These are phyloP conservation scores for Hippocampus zosterae DNA, from an alignment of 2,113 vertebrate genomes.

Conservation along the genomic window DNA sequence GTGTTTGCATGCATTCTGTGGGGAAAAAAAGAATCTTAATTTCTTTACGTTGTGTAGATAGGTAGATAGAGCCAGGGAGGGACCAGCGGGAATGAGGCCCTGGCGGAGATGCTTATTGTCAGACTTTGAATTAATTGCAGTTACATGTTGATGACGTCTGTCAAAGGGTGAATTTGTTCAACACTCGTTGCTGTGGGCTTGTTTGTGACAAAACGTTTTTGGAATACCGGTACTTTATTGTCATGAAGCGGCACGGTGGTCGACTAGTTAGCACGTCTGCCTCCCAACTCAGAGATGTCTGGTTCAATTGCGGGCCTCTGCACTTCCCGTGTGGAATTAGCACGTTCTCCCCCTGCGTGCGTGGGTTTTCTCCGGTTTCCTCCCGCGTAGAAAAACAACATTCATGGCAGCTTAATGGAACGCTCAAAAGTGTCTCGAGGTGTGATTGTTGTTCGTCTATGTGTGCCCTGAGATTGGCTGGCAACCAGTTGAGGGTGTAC, in stretches of 20 bases:
- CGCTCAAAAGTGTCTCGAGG: too few species aligned
- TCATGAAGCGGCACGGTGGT: neutral
- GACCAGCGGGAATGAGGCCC: neutral
- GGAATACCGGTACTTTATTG: neutral
- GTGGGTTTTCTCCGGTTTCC: too few species aligned
- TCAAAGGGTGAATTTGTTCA: neutral
- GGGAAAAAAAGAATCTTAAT: constrained; percentile 38
- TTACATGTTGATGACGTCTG: neutral
- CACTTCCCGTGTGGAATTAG: too few species aligned
- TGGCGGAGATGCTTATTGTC: neutral
- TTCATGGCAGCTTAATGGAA: too few species aligned
- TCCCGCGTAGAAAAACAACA: too few species aligned
- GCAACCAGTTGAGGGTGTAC: too few species aligned
- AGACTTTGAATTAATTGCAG: neutral
- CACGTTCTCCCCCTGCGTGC: too few species aligned
- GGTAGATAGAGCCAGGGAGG: neutral
- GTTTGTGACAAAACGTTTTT: neutral
- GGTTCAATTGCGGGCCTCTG: too few species aligned
- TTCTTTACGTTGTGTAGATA: constrained; percentile 18
- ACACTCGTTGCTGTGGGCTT: neutral
- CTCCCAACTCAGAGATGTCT: too few species aligned
- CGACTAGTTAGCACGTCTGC: too few species aligned
- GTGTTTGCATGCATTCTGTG: constrained; percentile 26
- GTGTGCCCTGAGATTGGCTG: too few species aligned
- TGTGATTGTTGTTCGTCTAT: too few species aligned